Evolutionary conservation across 2,797 vertebrate species (phyloP), one percentile per base, ranked within the genome.

Genomic region (Podargus strigoides): DNA sequence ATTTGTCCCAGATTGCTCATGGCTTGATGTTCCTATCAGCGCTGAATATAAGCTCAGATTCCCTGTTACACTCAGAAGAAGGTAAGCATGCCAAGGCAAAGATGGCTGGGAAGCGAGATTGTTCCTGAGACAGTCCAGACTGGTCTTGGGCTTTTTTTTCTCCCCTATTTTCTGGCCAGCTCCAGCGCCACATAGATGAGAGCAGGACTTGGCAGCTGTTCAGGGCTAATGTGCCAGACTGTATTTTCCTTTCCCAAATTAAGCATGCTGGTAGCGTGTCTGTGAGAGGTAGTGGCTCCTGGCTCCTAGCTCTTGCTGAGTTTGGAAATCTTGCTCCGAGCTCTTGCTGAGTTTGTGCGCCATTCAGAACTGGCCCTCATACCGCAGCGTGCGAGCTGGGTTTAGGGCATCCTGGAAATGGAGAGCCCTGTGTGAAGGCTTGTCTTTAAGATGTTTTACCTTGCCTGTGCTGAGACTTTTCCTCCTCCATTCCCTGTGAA

Each of bases 191-290:
- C 70, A 7, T 14, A 78, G 50, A 91, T 85, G 93, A 94, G 88
- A 93, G 69, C 73, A 88, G 74, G 16, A 13, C 47, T 84, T 96
- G 96, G 93, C 96, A 93, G 91, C 52, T 11, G 0, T 30, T 94
- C 67, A 37, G 52, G 59, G 85, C 74, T 95, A 91, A 93, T 86
- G 88, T 94, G 96, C 93, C 91, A 95, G 95, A 95, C 93, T 95
- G 68, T 94, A 67, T 96, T 96, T 96, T 94, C 69, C 87, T 91
- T 96, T 94, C 91, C 88, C 83, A 95, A 94, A 96, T 95, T 94
- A 94, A 96, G 90, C 90, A 91, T 93, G 93, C 93, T 93, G 91
- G 93, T 96, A 63, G 83, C 9, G 32, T 93, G 93, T 93, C 91
- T 96, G 85, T 5, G 19, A 96, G 91, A 95, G 90, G 93, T 73